Base-by-base conservation (phyloP, 2,888 invertebrate species). In the Amiota minor region DNA sequence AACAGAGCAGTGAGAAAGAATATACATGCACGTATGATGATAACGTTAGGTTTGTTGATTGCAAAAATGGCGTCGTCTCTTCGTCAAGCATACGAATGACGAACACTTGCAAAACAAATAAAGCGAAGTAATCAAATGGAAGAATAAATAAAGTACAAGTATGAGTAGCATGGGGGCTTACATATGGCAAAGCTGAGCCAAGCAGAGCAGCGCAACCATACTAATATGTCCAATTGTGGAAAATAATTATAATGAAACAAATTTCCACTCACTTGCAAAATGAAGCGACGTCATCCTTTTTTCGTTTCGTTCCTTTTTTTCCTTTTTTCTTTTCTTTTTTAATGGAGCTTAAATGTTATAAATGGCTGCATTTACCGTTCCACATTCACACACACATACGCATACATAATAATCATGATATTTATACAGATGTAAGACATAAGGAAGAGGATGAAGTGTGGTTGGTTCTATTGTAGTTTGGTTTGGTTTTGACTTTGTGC, bases 201-300 rank as follows among this genome's bases (percentile, higher is more conserved):
- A 20, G 18, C 35, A 23, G 50, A 53, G 67, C 67, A 68, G 23
- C 81, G 83, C 84, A 81, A 86, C 88, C 89, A 88, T 89, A 89
- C 88, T 89, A 89, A 89, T 89, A 89, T 89, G 89, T 89, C 89
- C 88, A 89, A 89, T 89, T 89, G 89, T 89, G 89, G 89, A 89
- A 89, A 89, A 89, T 89, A 89, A 89, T 89, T 89, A 89, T 88
- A 89, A 89, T 89, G 89, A 88, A 89, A 89, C 89, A 89, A 89
- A 89, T 89, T 89, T 89, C 88, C 87, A 86, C 87, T 88, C 87
- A 87, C 87, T 85, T 81, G 84, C 82, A 81, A 80, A 84, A 80
- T 83, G 81, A 83, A 83, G 83, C 83, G 83, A 53, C 53, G 67
- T 83, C 85, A 84, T 84, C 83, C 84, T 83, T 84, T 80, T 79